Conservation (phyloP, 2,888 invertebrate species). For the Tenthredo scrophulariae region DNA sequence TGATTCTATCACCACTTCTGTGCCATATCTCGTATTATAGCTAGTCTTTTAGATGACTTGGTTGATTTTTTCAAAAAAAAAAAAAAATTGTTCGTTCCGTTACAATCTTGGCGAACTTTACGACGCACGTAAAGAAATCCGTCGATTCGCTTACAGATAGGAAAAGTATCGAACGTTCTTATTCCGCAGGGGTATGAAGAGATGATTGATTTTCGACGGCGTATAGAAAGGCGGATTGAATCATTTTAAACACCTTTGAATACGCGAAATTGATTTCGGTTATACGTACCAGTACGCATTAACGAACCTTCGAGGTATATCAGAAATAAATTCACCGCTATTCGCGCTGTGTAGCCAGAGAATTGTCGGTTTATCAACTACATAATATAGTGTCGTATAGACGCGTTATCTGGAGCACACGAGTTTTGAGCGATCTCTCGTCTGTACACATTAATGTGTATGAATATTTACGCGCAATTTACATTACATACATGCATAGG, state of each 20-base stretch:
- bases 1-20: background rate
- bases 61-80: no score
- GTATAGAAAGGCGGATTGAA: background rate
- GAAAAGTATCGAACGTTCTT: background rate
- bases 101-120: background rate
- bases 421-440: background rate
- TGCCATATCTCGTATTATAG: background rate
- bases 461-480: slow-evolving; percentile 23
- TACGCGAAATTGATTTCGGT: background rate
- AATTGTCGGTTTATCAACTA: background rate
- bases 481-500: slow-evolving; percentile 11
- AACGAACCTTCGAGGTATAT: background rate
- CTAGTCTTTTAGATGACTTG: background rate
- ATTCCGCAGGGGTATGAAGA: background rate
- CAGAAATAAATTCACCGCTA: background rate
- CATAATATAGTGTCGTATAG: background rate
- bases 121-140: background rate
- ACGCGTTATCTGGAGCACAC: background rate
- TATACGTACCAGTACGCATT: background rate
- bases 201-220: background rate
- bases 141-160: background rate
- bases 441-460: background rate
- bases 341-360: background rate
- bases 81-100: background rate
- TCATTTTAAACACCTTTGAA: background rate